Conservation (phyloP, 2,797 vertebrate genomes). For the Pseudomugil tenellus region DNA sequence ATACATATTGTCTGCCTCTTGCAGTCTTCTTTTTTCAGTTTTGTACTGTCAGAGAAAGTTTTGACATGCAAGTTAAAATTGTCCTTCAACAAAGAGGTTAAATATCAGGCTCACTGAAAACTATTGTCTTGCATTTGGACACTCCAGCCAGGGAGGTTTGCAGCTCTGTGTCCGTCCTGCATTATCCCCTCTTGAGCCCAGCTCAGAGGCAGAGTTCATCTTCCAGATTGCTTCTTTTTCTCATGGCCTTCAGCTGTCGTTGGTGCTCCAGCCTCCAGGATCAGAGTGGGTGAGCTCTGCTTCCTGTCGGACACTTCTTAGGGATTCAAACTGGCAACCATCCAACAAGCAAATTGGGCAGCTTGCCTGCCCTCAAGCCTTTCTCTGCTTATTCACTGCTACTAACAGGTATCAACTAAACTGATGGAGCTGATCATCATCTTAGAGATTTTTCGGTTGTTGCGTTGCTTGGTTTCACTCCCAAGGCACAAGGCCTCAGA, state of each 20-base stretch:
- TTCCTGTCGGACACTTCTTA: constrained; percentile 58
- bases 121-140: constrained; percentile 46
- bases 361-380: constrained; percentile 56
- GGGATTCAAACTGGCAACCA: constrained; percentile 63
- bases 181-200: constrained; percentile 52
- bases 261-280: constrained; percentile 51
- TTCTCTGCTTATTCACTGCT: constrained; percentile 44
- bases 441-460: constrained; percentile 41
- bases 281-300: constrained; percentile 50
- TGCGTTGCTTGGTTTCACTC: constrained; percentile 44
- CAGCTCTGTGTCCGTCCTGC: constrained; percentile 23
- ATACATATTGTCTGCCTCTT: too few relatives aligned
- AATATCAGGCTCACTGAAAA: constrained; percentile 23
- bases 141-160: constrained; percentile 31
- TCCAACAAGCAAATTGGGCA: constrained; percentile 57
- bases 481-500: constrained; percentile 44
- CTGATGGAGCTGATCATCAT: constrained; percentile 69
- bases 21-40: neutral
- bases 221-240: constrained; percentile 64
- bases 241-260: constrained; percentile 46
- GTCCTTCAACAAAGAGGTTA: constrained; percentile 8
- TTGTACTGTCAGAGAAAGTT: neutral
- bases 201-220: constrained; percentile 62
- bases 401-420: constrained; percentile 69
- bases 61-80: constrained; percentile 4